phyloP scores from a whole-genome alignment of 30 jellyfish, hydroid and myxozoan species.

The Sanderia malayensis region DNA sequence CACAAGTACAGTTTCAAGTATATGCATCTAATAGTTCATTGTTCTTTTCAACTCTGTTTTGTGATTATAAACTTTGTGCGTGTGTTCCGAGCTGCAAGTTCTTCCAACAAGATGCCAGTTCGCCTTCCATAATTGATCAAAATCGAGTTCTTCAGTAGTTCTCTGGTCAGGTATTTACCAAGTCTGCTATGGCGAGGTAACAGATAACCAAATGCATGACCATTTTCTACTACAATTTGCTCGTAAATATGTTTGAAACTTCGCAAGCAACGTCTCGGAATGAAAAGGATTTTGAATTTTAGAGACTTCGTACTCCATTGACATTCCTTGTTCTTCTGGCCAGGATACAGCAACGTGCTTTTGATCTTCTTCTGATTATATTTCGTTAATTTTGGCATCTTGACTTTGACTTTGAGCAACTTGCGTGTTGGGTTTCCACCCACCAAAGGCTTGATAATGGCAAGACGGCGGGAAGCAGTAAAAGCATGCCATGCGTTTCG shows the following conservation, averaged over 20 bases:
- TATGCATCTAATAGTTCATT: too few relatives aligned
- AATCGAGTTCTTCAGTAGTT: not conserved
- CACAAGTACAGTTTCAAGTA: too few relatives aligned
- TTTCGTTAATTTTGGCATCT: not conserved
- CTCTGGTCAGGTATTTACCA: not conserved
- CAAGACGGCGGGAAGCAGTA: not conserved
- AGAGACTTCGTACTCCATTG: not conserved
- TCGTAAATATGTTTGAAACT: not conserved
- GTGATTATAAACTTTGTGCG: too few relatives aligned
- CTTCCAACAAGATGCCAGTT: not conserved
- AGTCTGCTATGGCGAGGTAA: not conserved
- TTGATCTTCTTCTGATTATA: not conserved
- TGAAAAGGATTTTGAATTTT: too few relatives aligned
- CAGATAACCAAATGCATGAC: not conserved
- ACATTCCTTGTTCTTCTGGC: not conserved
- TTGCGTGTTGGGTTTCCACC: not conserved
- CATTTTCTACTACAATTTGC: not conserved
- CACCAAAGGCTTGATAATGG: not conserved
- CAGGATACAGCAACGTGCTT: not conserved
- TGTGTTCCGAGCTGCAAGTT: not conserved
- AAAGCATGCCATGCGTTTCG: not conserved
- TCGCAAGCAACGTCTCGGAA: not conserved
- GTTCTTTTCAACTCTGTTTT: too few relatives aligned
- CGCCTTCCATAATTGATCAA: not conserved
- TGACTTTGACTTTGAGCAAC: not conserved